Evolutionary conservation across 2,888 invertebrate genomes (phyloP), one percentile per base, ranked within the genome.

Genomic region (Mactromeris polynyma): DNA sequence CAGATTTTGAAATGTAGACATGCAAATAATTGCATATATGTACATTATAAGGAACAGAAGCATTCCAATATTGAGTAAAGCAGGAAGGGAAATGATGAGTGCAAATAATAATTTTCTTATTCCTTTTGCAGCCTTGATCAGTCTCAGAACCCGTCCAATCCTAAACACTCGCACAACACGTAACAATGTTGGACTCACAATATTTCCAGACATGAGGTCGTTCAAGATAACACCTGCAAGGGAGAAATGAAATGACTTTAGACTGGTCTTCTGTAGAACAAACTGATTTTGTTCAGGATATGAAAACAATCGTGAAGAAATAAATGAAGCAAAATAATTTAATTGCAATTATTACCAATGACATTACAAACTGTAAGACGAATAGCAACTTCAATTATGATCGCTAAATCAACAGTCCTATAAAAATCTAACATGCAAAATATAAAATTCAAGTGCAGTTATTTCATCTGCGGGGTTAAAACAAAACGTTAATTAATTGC

Each of bases 111-210:
- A 97, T 97, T 99, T 99, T 94, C 99, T 97, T 96, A 99, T 99
- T 96, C 99, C 99, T 97, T 99, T 99, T 95, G 99, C 99, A 96
- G 99, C 99, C 98, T 99, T 99, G 96, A 99, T 99, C 95, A 99
- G 98, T 97, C 99, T 98, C 97, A 99, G 98, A 97, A 99, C 99
- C 97, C 99, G 98, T 95, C 99, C 99, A 96, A 99, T 99, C 96
- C 99, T 98, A 97, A 99, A 99, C 94, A 99, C 99, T 94, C 99
- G 97, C 93, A 99, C 98, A 91, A 99, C 99, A 95, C 99, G 97
- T 93, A 99, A 97, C 94, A 99, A 97, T 85, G 99, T 99, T 90
- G 99, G 99, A 92, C 99, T 99, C 95, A 99, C 98, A 90, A 99
- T 98, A 97, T 99, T 98, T 97, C 98, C 98, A 94, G 98, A 98